Conservation (phyloP, 2,113 vertebrate species). For the Vanacampus margaritifer region DNA sequence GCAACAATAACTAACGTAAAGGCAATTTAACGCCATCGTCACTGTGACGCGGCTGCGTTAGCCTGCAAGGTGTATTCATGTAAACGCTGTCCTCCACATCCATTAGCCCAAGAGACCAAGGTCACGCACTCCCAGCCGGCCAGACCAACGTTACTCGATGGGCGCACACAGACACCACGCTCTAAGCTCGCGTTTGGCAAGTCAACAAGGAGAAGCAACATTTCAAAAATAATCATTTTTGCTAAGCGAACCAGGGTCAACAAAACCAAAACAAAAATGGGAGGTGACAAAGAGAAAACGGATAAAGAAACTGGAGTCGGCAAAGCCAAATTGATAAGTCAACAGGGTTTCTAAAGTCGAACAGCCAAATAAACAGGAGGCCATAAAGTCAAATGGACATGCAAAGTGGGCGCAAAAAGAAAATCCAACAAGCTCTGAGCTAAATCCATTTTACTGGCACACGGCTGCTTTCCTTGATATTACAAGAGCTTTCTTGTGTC, state of each 20-base stretch:
- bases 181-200: constrained; percentile 30
- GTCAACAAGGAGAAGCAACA: neutral
- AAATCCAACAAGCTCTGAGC: neutral
- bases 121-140: constrained; percentile 52
- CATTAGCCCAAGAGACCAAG: constrained; percentile 72
- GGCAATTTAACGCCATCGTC: neutral
- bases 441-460: neutral
- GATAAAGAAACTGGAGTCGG: no score
- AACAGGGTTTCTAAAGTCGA: neutral
- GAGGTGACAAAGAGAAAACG: no score
- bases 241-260: neutral
- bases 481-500: neutral
- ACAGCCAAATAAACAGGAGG: no score
- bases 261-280: no score
- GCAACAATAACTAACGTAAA: neutral
- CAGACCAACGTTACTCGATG: constrained; percentile 55
- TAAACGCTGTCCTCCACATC: constrained; percentile 59
- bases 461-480: neutral
- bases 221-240: neutral
- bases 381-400: neutral
- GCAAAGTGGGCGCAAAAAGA: neutral
- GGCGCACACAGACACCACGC: constrained; percentile 8
- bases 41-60: neutral
- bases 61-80: neutral
- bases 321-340: neutral